Conservation (phyloP, 2,888 invertebrate species). For the Fragum fragum region DNA sequence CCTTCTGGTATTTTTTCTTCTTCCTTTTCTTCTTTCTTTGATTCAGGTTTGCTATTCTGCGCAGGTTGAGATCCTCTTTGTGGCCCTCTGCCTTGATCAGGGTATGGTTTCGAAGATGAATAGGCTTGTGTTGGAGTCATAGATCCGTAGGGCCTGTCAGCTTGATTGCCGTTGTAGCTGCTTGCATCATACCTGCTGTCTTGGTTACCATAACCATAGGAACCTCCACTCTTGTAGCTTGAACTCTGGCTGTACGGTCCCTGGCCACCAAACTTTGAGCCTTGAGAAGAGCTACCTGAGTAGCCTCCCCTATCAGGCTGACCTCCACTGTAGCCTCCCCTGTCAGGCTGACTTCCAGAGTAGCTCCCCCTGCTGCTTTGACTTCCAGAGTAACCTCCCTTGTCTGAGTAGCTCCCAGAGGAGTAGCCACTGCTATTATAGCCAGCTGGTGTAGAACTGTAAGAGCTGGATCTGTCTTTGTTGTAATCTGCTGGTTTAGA, state of each 20-base stretch:
- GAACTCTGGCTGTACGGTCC: neutral
- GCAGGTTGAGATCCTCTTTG: neutral
- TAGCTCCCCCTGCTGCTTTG: neutral
- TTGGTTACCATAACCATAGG: neutral
- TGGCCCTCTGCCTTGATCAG: neutral
- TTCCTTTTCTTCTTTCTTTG: neutral
- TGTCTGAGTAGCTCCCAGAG: neutral
- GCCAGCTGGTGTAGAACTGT: neutral
- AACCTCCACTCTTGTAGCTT: neutral
- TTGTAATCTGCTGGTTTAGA: neutral
- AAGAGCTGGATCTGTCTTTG: neutral
- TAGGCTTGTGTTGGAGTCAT: neutral
- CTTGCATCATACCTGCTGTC: neutral
- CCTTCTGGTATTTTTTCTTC: constrained; percentile 9
- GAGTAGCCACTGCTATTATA: neutral
- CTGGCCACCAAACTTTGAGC: neutral
- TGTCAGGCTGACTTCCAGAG: neutral
- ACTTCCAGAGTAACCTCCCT: constrained; percentile 16
- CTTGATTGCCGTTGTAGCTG: constrained; percentile 14
- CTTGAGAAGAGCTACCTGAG: neutral
- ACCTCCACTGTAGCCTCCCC: neutral
- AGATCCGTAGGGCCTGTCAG: neutral
- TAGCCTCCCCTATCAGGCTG: neutral
- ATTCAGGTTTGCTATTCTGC: neutral
- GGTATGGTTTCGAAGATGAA: neutral